These are phyloP conservation scores for Lordiphosa fenestrarum DNA, from an alignment of 2,888 invertebrate genomes.

Conservation along the genomic window DNA sequence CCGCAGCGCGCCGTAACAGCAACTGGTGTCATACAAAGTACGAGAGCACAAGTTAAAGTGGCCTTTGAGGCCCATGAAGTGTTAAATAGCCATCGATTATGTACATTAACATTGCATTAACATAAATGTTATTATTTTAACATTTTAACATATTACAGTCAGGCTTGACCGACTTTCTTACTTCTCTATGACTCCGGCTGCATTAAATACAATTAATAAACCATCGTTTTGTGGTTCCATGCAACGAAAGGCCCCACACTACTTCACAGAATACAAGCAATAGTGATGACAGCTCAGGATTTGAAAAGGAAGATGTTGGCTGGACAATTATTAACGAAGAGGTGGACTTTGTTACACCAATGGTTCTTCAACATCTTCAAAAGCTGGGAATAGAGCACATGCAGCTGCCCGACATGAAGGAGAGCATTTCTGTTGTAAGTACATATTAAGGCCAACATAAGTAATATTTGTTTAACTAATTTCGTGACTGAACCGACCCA, in stretches of 20 bases:
- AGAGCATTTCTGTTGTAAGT: constrained; percentile 77
- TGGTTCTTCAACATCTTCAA: constrained; percentile 74
- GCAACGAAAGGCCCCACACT: not conserved
- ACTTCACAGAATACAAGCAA: constrained; percentile 4
- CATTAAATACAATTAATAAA: not conserved
- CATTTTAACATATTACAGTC: too few relatives aligned
- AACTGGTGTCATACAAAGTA: too few relatives aligned
- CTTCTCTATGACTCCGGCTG: not conserved
- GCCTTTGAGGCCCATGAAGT: too few relatives aligned
- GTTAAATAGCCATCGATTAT: too few relatives aligned
- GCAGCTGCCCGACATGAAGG: constrained; percentile 76
- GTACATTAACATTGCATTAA: too few relatives aligned
- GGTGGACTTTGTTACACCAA: constrained; percentile 78
- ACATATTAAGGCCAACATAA: not conserved
- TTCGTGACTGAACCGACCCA: constrained; percentile 2
- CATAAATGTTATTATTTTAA: too few relatives aligned
- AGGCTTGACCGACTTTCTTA: too few relatives aligned
- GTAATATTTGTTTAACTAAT: not conserved
- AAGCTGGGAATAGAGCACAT: constrained; percentile 74
- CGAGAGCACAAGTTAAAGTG: too few relatives aligned
- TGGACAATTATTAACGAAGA: constrained; percentile 79
- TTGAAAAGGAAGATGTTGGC: constrained; percentile 58
- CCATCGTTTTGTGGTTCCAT: not conserved
- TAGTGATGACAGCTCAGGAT: constrained; percentile 26
- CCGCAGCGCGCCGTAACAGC: too few relatives aligned